Evolutionary conservation across 35 echinoderm and acorn worm species (phyloP), one percentile per base, ranked within the genome.

Genomic region (Hemicentrotus pulcherrimus): DNA sequence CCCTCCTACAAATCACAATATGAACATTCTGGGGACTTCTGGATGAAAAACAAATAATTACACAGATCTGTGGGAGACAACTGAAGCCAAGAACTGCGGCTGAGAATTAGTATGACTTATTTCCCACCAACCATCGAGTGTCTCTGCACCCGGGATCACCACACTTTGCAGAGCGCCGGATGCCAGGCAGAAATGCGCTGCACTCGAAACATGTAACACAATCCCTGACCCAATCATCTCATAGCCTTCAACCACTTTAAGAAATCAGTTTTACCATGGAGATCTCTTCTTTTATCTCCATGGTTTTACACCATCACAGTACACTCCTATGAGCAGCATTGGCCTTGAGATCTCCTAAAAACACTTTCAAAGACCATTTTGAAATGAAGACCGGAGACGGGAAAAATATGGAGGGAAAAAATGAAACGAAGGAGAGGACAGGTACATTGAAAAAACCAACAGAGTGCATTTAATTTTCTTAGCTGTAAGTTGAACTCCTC

Each of bases 211-310:
- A 14, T 93, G 91, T 93, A 93, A 93, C 48, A 93, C 91, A 58
- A 93, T 93, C 45, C 48, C 91, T 58, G 22, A 93, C 48, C 48
- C 48, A 93, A 93, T 93, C 91, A 93, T 93, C 91, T 58, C 48
- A 58, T 93, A 55, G 91, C 91, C 91, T 93, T 93, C 91, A 93
- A 93, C 91, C 91, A 93, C 91, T 93, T 31, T 48, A 4, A 93
- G 91, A 93, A 93, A 93, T 93, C 91, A 93, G 45, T 58, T 55
- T n/a, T n/a, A n/a, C n/a, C n/a, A n/a, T n/a, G n/a, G n/a, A n/a
- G n/a, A n/a, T n/a, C n/a, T n/a, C n/a, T n/a, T n/a, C n/a, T n/a
- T n/a, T n/a, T n/a, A n/a, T n/a, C n/a, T n/a, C n/a, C n/a, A n/a
- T n/a, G n/a, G n/a, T n/a, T n/a, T 93, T 47, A 50, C 91, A 90